A percentile compares a stretch with the other conserved stretches of the same genome.
phyloP scores from a whole-genome alignment of 2,797 vertebrate genomes.

The Thripadectes ignobilis region DNA sequence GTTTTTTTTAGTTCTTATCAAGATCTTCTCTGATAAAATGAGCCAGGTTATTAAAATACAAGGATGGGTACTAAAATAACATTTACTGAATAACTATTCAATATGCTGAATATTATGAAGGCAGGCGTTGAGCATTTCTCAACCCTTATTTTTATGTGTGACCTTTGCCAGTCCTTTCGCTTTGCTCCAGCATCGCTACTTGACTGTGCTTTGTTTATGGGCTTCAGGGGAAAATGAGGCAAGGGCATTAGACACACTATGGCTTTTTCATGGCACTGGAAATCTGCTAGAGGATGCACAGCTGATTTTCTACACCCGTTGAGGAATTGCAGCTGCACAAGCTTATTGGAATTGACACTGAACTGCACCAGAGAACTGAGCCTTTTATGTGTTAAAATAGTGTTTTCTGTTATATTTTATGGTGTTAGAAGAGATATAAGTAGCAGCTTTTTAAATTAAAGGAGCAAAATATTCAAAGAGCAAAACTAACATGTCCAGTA shows the following conservation, averaged over 20 bases:
- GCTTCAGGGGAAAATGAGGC: not conserved
- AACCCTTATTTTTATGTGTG: not conserved
- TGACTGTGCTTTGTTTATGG: not conserved
- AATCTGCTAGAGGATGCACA: not conserved
- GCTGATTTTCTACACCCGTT: not conserved
- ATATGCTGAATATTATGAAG: not conserved
- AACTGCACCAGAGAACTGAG: not conserved
- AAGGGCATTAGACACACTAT: not conserved
- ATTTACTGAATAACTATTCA: not conserved
- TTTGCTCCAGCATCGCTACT: not conserved
- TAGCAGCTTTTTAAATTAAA: not conserved
- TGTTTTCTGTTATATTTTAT: not conserved
- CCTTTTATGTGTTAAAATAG: not conserved
- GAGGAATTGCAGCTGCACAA: not conserved
- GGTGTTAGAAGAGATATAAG: not conserved
- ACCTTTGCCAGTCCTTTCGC: not conserved
- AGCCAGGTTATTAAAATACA: not conserved
- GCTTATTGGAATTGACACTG: not conserved
- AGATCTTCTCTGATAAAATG: not conserved
- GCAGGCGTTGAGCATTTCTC: not conserved
- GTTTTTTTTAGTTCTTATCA: not conserved
- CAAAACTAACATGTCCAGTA: not conserved
- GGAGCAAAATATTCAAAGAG: not conserved
- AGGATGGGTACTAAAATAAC: not conserved
- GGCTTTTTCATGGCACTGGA: not conserved